These are phyloP conservation scores for Dromococcyx pavoninus DNA, from an alignment of 2,797 vertebrate species.

Conservation along the genomic window DNA sequence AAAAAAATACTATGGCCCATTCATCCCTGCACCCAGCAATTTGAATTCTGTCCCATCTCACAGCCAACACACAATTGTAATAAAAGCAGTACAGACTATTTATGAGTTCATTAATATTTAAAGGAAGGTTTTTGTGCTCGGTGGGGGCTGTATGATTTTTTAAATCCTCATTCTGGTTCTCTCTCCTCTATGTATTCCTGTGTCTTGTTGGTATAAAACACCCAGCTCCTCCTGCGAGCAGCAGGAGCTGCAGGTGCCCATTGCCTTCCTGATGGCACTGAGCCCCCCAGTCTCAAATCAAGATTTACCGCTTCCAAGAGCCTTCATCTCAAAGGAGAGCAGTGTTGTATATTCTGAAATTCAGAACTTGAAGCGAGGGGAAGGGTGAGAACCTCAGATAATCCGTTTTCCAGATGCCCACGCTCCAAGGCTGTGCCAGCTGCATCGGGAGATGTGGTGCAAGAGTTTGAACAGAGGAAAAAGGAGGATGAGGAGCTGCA, in stretches of 20 bases:
- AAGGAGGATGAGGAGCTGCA: not conserved
- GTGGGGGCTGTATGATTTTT: not conserved
- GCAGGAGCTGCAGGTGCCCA: not conserved
- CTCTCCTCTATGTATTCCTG: rapidly evolving
- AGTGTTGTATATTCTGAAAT: not conserved
- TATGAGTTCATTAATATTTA: not conserved
- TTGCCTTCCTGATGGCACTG: rapidly evolving
- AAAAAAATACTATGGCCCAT: not conserved
- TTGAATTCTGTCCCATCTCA: not conserved
- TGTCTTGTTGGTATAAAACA: not conserved
- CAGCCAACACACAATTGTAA: not conserved
- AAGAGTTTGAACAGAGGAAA: rapidly evolving
- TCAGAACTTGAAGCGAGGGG: not conserved
- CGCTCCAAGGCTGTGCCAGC: not conserved
- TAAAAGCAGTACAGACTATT: not conserved
- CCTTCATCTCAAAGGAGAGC: not conserved
- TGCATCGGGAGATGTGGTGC: not conserved
- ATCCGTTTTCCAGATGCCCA: not conserved
- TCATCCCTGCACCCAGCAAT: not conserved
- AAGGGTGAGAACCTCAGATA: not conserved
- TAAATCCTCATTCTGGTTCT: not conserved
- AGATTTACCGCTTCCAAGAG: not conserved
- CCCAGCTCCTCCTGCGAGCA: not conserved
- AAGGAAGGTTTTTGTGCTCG: not conserved
- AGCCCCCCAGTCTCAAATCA: not conserved